Conservation (phyloP, 2,113 vertebrate genomes). For the Oryzias melastigma region DNA sequence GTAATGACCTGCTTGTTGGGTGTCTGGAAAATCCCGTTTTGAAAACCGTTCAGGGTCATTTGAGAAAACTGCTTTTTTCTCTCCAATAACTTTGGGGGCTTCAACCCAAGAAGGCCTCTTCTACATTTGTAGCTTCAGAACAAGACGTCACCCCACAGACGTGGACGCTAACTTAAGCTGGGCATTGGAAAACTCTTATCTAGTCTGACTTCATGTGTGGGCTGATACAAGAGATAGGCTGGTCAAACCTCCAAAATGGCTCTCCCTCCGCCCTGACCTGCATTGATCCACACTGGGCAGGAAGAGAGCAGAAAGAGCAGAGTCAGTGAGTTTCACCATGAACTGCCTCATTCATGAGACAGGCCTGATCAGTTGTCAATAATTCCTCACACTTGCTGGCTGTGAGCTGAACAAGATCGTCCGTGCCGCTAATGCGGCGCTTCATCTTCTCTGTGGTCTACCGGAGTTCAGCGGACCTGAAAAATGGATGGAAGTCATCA, state of each 20-base stretch:
- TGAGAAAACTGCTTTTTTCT: too few relatives aligned
- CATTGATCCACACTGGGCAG: conserved; percentile 41
- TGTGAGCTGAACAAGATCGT: background rate
- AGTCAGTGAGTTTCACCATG: conserved; percentile 17
- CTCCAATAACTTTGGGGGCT: too few relatives aligned
- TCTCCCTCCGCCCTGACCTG: conserved; percentile 15
- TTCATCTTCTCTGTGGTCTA: conserved; percentile 7
- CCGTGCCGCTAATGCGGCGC: conserved; percentile 7
- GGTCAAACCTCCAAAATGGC: conserved; percentile 28
- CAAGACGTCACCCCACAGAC: conserved; percentile 18
- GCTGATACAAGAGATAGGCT: conserved; percentile 32
- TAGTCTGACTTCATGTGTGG: conserved; percentile 27
- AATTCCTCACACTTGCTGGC: conserved; percentile 4
- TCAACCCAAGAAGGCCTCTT: background rate
- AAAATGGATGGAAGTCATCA: conserved; percentile 3
- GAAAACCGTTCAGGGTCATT: background rate
- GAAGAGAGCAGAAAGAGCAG: conserved; percentile 21
- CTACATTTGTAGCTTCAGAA: conserved; percentile 13
- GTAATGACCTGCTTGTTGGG: conserved; percentile 3
- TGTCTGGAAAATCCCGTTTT: conserved; percentile 44
- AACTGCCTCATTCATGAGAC: conserved; percentile 23
- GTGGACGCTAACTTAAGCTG: conserved; percentile 8
- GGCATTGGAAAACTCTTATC: conserved; percentile 7
- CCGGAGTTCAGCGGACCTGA: conserved; percentile 21
- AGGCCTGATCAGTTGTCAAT: conserved; percentile 6